Evolutionary conservation across 1,140 invertebrate species (phyloP), one percentile per base, ranked within the genome.

Genomic region (Drosophila sproati): DNA sequence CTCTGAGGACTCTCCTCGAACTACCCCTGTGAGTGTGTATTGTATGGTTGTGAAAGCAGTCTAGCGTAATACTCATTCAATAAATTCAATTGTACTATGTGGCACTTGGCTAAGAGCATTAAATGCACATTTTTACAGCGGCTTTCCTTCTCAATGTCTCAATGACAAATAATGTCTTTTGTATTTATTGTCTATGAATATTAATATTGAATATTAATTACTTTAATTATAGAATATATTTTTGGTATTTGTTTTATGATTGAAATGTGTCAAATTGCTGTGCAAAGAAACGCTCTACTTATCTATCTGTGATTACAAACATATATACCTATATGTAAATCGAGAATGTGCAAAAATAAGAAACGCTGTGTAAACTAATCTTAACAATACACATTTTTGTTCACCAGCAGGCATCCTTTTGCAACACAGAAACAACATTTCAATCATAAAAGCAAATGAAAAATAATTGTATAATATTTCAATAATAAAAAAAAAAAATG

Each of bases 381-480:
- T 54, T 90, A 81, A 85, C 73, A 80, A 71, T 85, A 90, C 83
- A 87, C 72, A 73, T 72, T 71, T 85, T 73, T 89, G 80, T 89
- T 89, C 85, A 89, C 85, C 85, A 89, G 85, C 83, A 88, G 85
- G 83, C 85, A 89, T 74, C 92, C 91, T 92, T 92, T 91, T 82
- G 79, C 91, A 90, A 87, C 92, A 93, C 92, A 93, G 92, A 93
- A 93, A 93, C 92, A 93, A 92, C 92, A 93, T 93, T 93, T 93
- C 92, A 93, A 92, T 93, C 92, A 92, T 93, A 92, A 92, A 92
- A 78, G 57, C 63, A 70, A 68, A 61, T 67, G 55, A 81, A 62
- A 31, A 57, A 52, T 69, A 79, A 56, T 52, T 79, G 12, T 51
- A 41, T n/a, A 66, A 68, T 69, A 77, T 72, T 60, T 77, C 57